Base-by-base conservation (phyloP, 2,888 invertebrate species). In the Lottia gigantea region DNA sequence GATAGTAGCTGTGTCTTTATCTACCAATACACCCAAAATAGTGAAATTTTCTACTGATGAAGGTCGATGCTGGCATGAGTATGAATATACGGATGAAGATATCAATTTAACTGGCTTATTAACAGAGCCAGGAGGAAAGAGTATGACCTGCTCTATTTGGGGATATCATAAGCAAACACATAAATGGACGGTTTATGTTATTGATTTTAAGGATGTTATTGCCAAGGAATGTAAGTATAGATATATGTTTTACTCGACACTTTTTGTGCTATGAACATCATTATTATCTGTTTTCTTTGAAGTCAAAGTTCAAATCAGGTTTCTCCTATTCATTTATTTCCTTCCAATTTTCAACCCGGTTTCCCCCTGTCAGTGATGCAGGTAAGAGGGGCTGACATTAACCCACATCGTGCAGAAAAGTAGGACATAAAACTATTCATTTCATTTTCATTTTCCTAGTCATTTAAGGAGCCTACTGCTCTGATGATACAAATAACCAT, bases 11-110 rank as follows among this genome's bases (percentile, higher is more conserved):
- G 76, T 88, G 0, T 80, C 86, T 7, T 69, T 77, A 6, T 55
- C 75, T 14, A 70, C 66, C 19, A 67, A 66, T 1, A 73, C 67
- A 16, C 83, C 85, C 0, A 79, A 82, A 7, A 71, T 75, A 11
- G 70, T 88, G 64, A 87, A 86, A 75, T 88, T 87, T 75, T 87
- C 87, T 19, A 83, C 85, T 12, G 88, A 88, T 70, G 85, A 85
- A 65, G 88, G 88, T 0, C 76, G 80, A 40, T 88, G 88, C 74
- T 88, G 88, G 88, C 85, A 86, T 71, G 80, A 80, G 31, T 86
- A 87, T 74, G 74, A 80, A 40, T 88, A 84, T 74, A 86, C 88
- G 0, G 69, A 78, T 15, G 81, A 87, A 62, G 64, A 76, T 6
- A 76, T 83, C 45, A 75, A 71, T 70, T 76, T 82, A 49, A 80